Evolutionary conservation across 2,113 vertebrate species (phyloP), one percentile per base, ranked within the genome.

Genomic region (Mastomys natalensis): DNA sequence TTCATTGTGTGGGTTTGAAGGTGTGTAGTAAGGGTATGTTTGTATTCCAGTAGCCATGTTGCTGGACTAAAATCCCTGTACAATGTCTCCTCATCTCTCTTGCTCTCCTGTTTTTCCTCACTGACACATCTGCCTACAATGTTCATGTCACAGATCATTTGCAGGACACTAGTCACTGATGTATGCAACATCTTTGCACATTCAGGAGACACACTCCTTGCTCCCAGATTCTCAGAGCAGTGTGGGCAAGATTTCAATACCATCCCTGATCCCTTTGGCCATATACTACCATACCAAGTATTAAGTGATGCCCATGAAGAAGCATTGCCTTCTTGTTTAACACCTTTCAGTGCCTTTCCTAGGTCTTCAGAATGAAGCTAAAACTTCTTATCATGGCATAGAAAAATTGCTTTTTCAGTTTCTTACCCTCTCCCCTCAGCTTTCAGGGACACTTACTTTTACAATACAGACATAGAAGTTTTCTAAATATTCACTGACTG

Each of bases 381-480:
- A 43, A 22, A 80, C 2, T 85, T 68, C 29, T 68, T 77, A 80
- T 6, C 1, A 0, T 45, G 70, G 7, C 22, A 19, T 51, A 22
- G 13, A 60, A 64, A 64, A 95, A 29, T 48, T 91, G 37, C 15
- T n/a, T 87, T 89, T 43, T n/a, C 68, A 68, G 60, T 29, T 29
- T 26, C 68, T 58, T 55, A 19, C 19, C 24, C 16, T 21, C 22
- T n/a, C 4, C 48, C 16, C 24, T 4, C 16, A 55, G 70, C 55
- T 12, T 95, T 26, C 21, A 22, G 31, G 45, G 5, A 37, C 51
- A 21, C 40, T 17, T 40, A 16, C 5, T 89, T 48, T 48, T 76
- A 37, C 22, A 12, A 7, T 7, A 12, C 0, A 37, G 3, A 13
- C 15, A 19, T 7, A 0, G 21, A 70, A 34, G 22, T 34, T 6